Base-by-base conservation (phyloP, 2,888 invertebrate species). In the Sinotaia quadrata region DNA sequence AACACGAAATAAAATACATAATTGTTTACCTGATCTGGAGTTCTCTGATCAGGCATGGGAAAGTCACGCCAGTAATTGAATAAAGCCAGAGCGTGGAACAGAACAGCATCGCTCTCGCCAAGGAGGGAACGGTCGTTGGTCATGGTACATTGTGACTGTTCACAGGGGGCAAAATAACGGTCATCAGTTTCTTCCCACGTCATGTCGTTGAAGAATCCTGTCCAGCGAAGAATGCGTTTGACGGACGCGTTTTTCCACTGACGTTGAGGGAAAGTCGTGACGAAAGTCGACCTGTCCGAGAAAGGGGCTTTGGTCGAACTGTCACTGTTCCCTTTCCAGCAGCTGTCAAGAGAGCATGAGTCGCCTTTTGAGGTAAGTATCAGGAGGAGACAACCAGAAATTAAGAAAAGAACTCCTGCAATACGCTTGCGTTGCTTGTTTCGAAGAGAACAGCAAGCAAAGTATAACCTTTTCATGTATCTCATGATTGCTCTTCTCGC, bases 71-170 rank as follows among this genome's bases (percentile, higher is more conserved):
- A 77, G 18, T 78, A 68, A 41, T 78, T 75, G 15, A 74, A 73
- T 51, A 79, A 60, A 36, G 73, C 72, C 2, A 70, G 72, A 0
- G 58, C 70, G 34, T 81, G 81, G 60, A 82, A 81, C 4, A 79
- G 59, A 0, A 82, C 75, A 0, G 78, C 82, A 56, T 82, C 82
- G 15, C 69, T 76, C 33, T 79, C 56, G 10, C 66, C 52, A 33
- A 79, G 68, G 51, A 77, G 56, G 10, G 54, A 31, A 51, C 74
- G 75, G 71, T 81, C 76, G 44, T 72, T 70, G 33, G 77, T 78
- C 15, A 78, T 60, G 3, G 69, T 74, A 34, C 75, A 75, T 2
- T 67, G 63, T 18, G 67, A 49, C 41, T 73, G 70, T 36, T 66
- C 68, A 44, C 75, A 75, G 1, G 62, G 18, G 4, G 59, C 56